These are phyloP conservation scores for Rhadinocentrus ornatus DNA, from an alignment of 2,797 vertebrate species.

Conservation along the genomic window DNA sequence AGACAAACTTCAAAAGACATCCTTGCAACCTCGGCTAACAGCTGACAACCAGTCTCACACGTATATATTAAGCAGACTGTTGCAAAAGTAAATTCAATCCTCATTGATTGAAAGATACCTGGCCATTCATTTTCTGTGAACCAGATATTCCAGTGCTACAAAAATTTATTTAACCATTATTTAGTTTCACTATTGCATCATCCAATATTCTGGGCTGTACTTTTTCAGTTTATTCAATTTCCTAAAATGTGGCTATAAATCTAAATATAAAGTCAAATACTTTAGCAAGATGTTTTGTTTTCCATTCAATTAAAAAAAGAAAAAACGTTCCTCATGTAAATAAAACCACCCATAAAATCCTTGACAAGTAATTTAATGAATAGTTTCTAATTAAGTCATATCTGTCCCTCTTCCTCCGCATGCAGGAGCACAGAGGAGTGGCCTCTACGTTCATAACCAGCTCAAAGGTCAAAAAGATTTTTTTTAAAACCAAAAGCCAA, in stretches of 20 bases:
- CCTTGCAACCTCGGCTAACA: background rate
- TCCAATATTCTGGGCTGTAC: no score
- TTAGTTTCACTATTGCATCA: background rate
- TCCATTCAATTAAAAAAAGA: background rate
- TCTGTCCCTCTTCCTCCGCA: background rate
- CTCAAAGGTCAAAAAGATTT: no score
- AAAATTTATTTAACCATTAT: background rate
- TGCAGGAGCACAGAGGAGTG: background rate
- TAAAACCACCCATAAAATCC: background rate
- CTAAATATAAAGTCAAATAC: no score
- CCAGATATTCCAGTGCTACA: background rate
- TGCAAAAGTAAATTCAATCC: background rate
- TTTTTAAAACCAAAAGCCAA: no score
- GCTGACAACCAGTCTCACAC: background rate
- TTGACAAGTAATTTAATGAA: background rate
- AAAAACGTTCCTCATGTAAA: background rate
- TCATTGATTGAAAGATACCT: background rate
- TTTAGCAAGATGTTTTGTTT: no score
- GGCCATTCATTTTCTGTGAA: background rate
- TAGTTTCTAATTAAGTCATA: background rate
- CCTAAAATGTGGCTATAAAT: no score
- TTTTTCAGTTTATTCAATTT: background rate
- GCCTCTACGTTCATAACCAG: conserved; percentile 14
- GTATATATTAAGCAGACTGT: background rate
- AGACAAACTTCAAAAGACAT: background rate